Conservation (phyloP, 1,140 invertebrate genomes). For the Anadara kagoshimensis region DNA sequence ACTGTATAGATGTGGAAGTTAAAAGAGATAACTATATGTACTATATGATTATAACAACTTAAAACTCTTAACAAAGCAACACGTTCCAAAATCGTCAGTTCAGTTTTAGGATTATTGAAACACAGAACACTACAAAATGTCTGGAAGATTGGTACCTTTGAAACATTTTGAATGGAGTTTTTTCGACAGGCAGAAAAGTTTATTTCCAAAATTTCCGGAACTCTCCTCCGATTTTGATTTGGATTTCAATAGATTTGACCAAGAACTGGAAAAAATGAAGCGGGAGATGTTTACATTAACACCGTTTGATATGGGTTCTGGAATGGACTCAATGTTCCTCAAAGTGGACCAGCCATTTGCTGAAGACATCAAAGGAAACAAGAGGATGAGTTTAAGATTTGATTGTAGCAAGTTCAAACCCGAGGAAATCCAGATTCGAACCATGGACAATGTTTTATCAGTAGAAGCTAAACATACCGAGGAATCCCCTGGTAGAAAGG, state of each 20-base stretch:
- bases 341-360: slow-evolving; percentile 63
- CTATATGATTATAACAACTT: too few relatives aligned
- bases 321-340: slow-evolving; percentile 12
- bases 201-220: slow-evolving; percentile 53
- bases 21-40: too few relatives aligned
- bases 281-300: slow-evolving; percentile 61
- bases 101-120: too few relatives aligned
- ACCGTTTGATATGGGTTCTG: slow-evolving; percentile 1
- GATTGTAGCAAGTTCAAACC: slow-evolving; percentile 69
- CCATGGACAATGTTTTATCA: slow-evolving; percentile 62
- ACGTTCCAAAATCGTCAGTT: too few relatives aligned
- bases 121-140: slow-evolving; percentile 32
- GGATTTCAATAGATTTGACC: slow-evolving; percentile 57
- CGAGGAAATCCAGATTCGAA: slow-evolving; percentile 68
- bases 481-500: slow-evolving; percentile 57
- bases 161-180: slow-evolving; percentile 60
- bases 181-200: slow-evolving; percentile 63
- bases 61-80: too few relatives aligned
- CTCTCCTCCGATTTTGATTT: slow-evolving; percentile 43
- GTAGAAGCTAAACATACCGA: slow-evolving; percentile 66
- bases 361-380: slow-evolving; percentile 60
- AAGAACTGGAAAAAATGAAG: slow-evolving; percentile 59
- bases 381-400: slow-evolving; percentile 66
- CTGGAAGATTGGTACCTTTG: slow-evolving; percentile 55
- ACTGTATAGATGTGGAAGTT: too few relatives aligned